Evolutionary conservation across 2,888 invertebrate genomes (phyloP), one percentile per base, ranked within the genome.

Genomic region (Rhagium mordax): DNA sequence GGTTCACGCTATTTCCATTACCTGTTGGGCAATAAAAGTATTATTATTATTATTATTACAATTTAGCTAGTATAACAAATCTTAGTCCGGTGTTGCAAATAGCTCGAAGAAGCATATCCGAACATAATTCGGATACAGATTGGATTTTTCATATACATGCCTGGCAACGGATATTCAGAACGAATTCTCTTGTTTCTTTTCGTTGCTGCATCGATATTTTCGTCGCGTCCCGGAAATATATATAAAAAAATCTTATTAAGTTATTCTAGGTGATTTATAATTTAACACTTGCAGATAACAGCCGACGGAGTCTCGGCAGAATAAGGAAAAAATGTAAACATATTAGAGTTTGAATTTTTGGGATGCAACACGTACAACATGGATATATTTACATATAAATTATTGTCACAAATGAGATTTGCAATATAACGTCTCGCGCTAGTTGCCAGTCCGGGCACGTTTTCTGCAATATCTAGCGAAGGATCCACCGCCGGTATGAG

Each of bases 311-410:
- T 41, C 33, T 13, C 5, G 57, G 47, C 1, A 18, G 51, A 67
- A 71, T 59, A 71, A 55, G 57, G 71, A 65, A 70, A 69, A 70
- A 73, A 73, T 65, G 69, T 65, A 70, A 73, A 73, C 73, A 70
- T 73, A 73, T 67, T 67, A 67, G 67, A 67, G 48, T 67, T 73
- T 71, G 69, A 72, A 74, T 80, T 81, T 84, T 84, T 83, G 81
- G 79, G 83, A 84, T 85, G 84, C 84, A 84, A 82, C 85, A 84
- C 85, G 84, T 84, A 83, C 82, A 80, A 80, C 83, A 78, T 78
- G 85, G 85, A 86, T 86, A 85, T 86, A 87, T 87, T 87, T 87
- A 86, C 87, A 87, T 87, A 86, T 87, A 87, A 87, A 87, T 87
- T 87, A 87, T 87, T 86, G 86, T 86, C 86, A 84, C 86, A 86